Conservation (phyloP, 2,888 invertebrate species). For the Parnassius smintheus region DNA sequence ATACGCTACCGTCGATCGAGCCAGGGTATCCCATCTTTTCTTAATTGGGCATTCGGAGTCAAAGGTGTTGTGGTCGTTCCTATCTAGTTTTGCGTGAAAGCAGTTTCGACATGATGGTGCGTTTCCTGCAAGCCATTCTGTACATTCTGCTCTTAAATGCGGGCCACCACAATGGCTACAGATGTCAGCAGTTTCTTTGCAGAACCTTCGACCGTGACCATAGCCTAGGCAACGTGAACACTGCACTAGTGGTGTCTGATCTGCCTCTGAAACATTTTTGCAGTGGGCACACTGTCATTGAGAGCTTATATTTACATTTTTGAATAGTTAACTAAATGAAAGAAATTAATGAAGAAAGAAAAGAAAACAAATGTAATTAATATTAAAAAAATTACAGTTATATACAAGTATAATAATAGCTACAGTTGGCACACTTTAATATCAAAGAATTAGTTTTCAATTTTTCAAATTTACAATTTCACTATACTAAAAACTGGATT, state of each 20-base stretch:
- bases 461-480: too few species aligned
- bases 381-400: too few species aligned
- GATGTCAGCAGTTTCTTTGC: neutral
- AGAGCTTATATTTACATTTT: too few species aligned
- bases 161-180: conserved; percentile 5
- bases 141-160: neutral
- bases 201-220: neutral
- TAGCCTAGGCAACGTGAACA: neutral
- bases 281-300: too few species aligned
- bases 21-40: conserved; percentile 26
- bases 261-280: too few species aligned
- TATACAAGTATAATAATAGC: too few species aligned
- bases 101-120: neutral
- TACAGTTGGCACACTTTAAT: too few species aligned
- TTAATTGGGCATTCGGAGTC: conserved; percentile 6
- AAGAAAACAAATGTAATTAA: too few species aligned
- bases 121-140: neutral
- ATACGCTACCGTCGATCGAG: conserved; percentile 12
- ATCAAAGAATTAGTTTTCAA: too few species aligned
- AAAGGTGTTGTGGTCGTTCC: conserved; percentile 18
- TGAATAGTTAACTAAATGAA: too few species aligned
- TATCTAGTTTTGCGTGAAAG: neutral
- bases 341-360: too few species aligned
- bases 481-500: too few species aligned
- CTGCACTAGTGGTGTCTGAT: neutral